Base-by-base conservation (phyloP, 2,888 invertebrate genomes). In the Tridacna crocea region DNA sequence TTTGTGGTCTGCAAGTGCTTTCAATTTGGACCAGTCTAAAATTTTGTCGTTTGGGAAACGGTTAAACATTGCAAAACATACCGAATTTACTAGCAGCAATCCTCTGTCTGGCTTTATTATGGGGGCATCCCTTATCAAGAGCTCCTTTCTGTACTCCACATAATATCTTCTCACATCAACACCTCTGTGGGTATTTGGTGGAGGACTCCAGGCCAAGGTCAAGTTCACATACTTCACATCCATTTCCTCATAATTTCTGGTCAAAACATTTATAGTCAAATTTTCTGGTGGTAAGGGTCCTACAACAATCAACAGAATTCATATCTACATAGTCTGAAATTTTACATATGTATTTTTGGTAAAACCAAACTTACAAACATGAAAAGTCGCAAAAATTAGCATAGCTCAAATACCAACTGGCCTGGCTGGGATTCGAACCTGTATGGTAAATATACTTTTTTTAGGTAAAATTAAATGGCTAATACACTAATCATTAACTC, bases 71-170 rank as follows among this genome's bases (percentile, higher is more conserved):
- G 2, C 2, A 36, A 36, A 60, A 76, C 79, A 55, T 77, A 83
- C 83, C 22, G 55, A 22, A 68, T 80, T 77, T 48, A 77, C 47
- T 0, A 36, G 22, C 36, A 72, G 10, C 11, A 66, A 61, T 24
- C 61, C 83, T 17, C 70, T 58, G 55, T 84, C 75, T 0, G 83
- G 83, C 15, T 75, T 47, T n/a, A 84, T 15, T n/a, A 51, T 60
- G 46, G 48, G 46, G 0, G 77, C 76, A 12, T 51, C 77, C 13
- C 72, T 60, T 15, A 75, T 75, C 22, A 75, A 63, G 4, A 80
- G 83, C 27, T 84, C 80, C 72, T 84, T 84, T 55, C 79, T 60
- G 66, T 79, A 84, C 6, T 68, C 70, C 10, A 84, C 48, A 12
- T 61, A 55, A 63, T 84, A 84, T 12, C 74, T 24, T 10, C 36